Evolutionary conservation across 2,113 vertebrate genomes (phyloP).

Genomic region (Orientallactaga bullata): DNA sequence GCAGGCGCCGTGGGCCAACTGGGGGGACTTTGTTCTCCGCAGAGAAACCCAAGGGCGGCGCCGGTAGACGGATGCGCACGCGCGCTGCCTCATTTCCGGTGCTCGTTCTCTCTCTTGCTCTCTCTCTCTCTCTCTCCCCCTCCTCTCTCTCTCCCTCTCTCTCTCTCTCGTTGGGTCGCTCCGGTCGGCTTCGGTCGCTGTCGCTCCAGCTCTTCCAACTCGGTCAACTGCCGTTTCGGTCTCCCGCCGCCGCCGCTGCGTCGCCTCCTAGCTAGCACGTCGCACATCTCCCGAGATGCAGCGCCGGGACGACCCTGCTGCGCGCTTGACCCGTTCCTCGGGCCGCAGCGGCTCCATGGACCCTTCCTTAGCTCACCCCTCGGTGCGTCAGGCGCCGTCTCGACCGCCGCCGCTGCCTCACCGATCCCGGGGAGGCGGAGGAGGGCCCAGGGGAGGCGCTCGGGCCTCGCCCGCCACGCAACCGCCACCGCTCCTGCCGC

Average conservation of each 20-base stretch:
- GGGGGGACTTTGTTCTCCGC: constrained; percentile 83
- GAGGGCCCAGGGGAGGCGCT: constrained; percentile 57
- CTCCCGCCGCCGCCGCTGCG: constrained; percentile 54
- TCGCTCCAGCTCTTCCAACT: constrained; percentile 67
- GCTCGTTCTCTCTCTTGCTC: not conserved
- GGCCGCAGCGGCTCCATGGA: constrained; percentile 81
- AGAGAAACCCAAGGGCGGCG: constrained; percentile 81
- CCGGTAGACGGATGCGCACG: constrained; percentile 75
- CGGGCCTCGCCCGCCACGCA: constrained; percentile 77
- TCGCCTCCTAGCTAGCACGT: constrained; percentile 59
- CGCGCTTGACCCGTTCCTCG: constrained; percentile 79
- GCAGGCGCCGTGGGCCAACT: constrained; percentile 72
- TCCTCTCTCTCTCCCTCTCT: no score
- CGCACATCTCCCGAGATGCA: constrained; percentile 76
- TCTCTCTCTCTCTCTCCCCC: no score
- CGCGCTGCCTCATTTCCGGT: constrained; percentile 82
- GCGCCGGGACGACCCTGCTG: constrained; percentile 84
- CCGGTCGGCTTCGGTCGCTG: constrained; percentile 77
- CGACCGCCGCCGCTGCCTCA: constrained; percentile 77
- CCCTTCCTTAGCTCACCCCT: constrained; percentile 78
- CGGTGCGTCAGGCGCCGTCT: constrained; percentile 78
- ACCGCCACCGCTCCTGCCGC: constrained; percentile 74
- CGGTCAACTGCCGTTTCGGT: constrained; percentile 73
- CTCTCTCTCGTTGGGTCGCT: constrained; percentile 79
- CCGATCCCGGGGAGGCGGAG: constrained; percentile 78